Base-by-base conservation (phyloP, 1,140 invertebrate genomes). In the Macrobrachium nipponense region DNA sequence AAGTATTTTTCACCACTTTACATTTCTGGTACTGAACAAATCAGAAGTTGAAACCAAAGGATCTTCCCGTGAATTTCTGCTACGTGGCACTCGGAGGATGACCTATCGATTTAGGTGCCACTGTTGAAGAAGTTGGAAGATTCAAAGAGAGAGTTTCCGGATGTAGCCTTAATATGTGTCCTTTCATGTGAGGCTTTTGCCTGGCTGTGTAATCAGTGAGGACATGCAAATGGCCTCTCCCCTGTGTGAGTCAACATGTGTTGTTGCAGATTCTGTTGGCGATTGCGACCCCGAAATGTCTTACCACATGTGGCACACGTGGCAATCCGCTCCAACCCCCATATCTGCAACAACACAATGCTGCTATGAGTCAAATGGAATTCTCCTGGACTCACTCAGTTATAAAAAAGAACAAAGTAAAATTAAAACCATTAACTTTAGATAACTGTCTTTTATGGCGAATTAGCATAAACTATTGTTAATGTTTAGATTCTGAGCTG, bases 211-310 rank as follows among this genome's bases (percentile, higher is more conserved):
- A 89, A n/a, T 87, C 80, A 94, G 75, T 92, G 90, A 81, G 91
- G 91, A 87, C 93, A 94, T n/a, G 76, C 79, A 82, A 81, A 88
- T 15, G 87, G 89, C 59, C 87, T 83, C 70, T 89, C 89, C 70
- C 87, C 87, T 8, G 87, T 88, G 75, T 89, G 89, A 27, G 86
- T 94, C 62, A 93, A 90, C 90, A 93, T 91, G 90, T 93, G 90
- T 17, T 90, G 83, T 60, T 89, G 83, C 60, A 90, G 81, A 78
- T 88, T 89, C 72, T 81, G 75, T 79, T 88, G 82, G 51, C 87
- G 87, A 59, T 89, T 87, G 86, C 82, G 80, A 59, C 88, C 77
- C 64, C 82, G 80, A 62, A 86, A 85, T 61, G 68, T 81, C 81
- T 81, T 89, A 60, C 78, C 88, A 72, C 80, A 84, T 61, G 73